Evolutionary conservation across 2,113 vertebrate species (phyloP).

Genomic region (Hyperopisus bebe): DNA sequence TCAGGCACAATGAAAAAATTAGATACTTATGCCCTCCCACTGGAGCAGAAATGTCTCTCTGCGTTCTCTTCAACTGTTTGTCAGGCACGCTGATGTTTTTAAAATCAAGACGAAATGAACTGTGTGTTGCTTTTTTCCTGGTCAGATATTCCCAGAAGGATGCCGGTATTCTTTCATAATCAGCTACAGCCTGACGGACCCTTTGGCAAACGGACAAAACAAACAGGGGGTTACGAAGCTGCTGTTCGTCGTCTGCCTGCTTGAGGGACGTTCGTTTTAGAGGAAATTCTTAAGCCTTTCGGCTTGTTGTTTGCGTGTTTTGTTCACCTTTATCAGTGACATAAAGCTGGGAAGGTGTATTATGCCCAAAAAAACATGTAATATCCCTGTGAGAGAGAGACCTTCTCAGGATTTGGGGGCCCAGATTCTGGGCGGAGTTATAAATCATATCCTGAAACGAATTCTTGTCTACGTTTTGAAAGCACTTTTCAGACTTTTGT

Average conservation of each 20-base stretch:
- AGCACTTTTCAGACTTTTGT: not conserved
- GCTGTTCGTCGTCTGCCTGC: not conserved
- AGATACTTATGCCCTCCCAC: not conserved
- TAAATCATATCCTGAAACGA: not conserved
- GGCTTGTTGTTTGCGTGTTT: not conserved
- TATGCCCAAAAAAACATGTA: not conserved
- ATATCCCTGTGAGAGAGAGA: not conserved
- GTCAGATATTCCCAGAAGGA: conserved; percentile 13
- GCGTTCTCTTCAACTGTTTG: not conserved
- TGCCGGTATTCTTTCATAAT: not conserved
- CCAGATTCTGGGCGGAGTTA: not conserved
- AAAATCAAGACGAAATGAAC: conserved; percentile 1
- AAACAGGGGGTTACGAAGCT: not conserved
- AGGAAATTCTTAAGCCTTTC: conserved; percentile 4
- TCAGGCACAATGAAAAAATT: not conserved
- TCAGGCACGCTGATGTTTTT: not conserved
- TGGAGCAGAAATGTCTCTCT: not conserved
- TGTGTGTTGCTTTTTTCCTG: not conserved
- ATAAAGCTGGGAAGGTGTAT: not conserved
- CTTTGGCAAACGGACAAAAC: conserved; percentile 10
- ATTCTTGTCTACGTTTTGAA: not conserved
- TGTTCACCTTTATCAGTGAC: not conserved
- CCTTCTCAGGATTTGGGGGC: no score
- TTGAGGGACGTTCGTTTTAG: not conserved
- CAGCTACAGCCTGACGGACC: not conserved